Percentiles rank a stretch among this genome's conserved stretches.
phyloP scores from a whole-genome alignment of 1,140 invertebrate genomes.

The Cydia fagiglandana region DNA sequence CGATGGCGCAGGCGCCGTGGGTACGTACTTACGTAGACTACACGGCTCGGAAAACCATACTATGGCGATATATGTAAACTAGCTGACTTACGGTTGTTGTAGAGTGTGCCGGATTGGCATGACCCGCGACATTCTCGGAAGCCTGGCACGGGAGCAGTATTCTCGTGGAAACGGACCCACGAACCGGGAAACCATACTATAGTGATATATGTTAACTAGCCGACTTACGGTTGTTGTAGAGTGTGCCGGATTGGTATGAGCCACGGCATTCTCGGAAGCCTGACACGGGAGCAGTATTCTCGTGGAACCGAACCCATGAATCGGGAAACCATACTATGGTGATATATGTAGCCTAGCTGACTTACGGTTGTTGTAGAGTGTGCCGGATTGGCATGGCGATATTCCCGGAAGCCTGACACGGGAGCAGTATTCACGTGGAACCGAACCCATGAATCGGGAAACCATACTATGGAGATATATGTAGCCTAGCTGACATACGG shows the following conservation, averaged over 20 bases:
- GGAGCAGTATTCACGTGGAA: conserved; percentile 77
- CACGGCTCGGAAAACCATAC: conserved; percentile 64
- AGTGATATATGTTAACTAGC: too few species aligned
- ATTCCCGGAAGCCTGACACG: conserved; percentile 82
- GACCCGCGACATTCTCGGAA: too few species aligned
- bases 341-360: conserved; percentile 21
- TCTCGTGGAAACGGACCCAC: too few species aligned
- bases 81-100: conserved; percentile 81
- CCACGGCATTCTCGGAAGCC: conserved; percentile 85
- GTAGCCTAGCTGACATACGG: conserved; percentile 66
- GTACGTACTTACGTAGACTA: not conserved
- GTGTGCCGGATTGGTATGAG: conserved; percentile 80
- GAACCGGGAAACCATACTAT: too few species aligned
- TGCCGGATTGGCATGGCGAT: conserved; percentile 83
- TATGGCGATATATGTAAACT: too few species aligned
- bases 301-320: conserved; percentile 73
- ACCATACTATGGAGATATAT: too few species aligned
- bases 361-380: conserved; percentile 82
- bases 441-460: conserved; percentile 11
- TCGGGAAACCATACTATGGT: conserved; percentile 43
- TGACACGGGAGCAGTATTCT: conserved; percentile 80
- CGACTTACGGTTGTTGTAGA: conserved; percentile 73
- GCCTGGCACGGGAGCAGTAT: conserved; percentile 85
- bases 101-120: conserved; percentile 81
- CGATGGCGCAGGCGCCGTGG: too few species aligned